Base-by-base conservation (phyloP, 2,113 vertebrate genomes). In the Perca schrenkii region DNA sequence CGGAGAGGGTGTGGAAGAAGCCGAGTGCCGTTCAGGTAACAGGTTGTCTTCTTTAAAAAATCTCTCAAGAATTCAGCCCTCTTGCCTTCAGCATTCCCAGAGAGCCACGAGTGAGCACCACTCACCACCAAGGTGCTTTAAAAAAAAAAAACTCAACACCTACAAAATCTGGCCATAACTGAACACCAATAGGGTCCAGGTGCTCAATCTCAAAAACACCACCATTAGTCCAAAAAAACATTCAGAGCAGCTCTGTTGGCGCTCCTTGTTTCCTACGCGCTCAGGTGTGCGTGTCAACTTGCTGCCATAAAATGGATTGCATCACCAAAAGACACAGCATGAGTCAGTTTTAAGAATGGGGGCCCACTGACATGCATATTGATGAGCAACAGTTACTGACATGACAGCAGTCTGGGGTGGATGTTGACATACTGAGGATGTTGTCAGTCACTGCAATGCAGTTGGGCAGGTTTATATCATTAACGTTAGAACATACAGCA, bases 11-110 rank as follows among this genome's bases (percentile, higher is more conserved):
- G 92, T 88, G 89, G 88, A 93, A 84, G 77, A 68, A 77, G 80
- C 79, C 61, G 60, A 76, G 34, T 82, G 83, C 79, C 31, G 54
- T 89, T 92, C 92, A 89, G 91, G 84, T 93, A 93, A 90, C 92
- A 94, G 84, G 87, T 83, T 88, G 91, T 92, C 92, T 83, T 47
- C 82, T 66, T 70, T 43, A 43, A 43, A 63, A 84, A 86, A 83
- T 66, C 57, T 79, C 72, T 80, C 62, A 88, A 79, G 81, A 89
- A 83, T 87, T 85, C 54, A 73, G 73, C 31, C 53, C 19, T 10
- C 64, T 76, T 69, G 76, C 88, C 84, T 50, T 80, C 79, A 68
- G 90, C 88, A 77, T 75, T 90, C 80, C 85, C 21, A 11, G 11
- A 63, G 77, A 73, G 81, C 84, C 77, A 65, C 14, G 3, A 89